Conservation (phyloP, 1,140 invertebrate species). For the Coenobita brevimanus region DNA sequence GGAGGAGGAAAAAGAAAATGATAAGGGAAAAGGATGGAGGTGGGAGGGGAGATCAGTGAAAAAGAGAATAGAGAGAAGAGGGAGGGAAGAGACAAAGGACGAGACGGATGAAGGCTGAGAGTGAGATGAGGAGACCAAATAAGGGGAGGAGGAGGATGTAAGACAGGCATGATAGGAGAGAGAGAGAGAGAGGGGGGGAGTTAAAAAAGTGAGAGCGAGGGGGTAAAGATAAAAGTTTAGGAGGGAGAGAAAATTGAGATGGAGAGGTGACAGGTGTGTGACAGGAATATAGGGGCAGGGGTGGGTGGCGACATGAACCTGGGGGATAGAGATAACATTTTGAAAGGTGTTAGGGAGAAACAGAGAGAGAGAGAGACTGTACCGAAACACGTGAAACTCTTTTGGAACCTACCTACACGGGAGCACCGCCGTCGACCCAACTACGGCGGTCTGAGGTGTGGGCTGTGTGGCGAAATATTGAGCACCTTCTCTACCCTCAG, state of each 20-base stretch:
- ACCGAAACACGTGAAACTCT: too few relatives aligned
- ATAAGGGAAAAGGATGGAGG: not conserved
- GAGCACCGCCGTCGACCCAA: constrained; percentile 48
- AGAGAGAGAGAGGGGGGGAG: not conserved
- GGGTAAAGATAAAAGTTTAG: not conserved
- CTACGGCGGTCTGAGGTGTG: constrained; percentile 50
- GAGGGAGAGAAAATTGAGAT: constrained; percentile 7
- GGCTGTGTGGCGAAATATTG: constrained; percentile 51
- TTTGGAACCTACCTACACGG: constrained; percentile 55
- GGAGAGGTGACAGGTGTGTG: too few relatives aligned
- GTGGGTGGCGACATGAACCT: not conserved
- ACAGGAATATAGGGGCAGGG: not conserved
- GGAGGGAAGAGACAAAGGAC: not conserved
- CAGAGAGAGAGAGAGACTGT: not conserved
- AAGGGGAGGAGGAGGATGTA: not conserved
- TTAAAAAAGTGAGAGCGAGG: not conserved
- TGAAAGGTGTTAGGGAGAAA: not conserved
- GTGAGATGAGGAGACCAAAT: not conserved
- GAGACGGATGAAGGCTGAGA: not conserved
- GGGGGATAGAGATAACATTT: not conserved
- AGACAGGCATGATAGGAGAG: not conserved
- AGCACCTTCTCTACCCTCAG: constrained; percentile 6
- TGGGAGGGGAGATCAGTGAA: not conserved
- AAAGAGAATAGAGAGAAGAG: not conserved
- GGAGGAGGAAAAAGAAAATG: not conserved